Evolutionary conservation across 2,797 vertebrate species (phyloP).

Genomic region (Argentina silus): DNA sequence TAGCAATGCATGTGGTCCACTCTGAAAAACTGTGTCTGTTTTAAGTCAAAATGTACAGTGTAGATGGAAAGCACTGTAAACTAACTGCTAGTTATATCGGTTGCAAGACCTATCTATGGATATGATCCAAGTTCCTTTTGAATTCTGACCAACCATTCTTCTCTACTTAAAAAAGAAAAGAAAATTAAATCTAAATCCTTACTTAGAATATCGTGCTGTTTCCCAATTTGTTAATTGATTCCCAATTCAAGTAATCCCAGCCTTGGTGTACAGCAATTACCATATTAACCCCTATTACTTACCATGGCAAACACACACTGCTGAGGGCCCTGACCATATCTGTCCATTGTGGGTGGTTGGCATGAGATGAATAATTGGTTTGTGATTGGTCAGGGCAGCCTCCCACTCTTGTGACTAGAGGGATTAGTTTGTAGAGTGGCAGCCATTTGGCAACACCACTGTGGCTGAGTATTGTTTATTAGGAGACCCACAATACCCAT

Average conservation of each 20-base stretch:
- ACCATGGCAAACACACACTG: conserved; percentile 40
- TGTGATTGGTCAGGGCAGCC: conserved; percentile 48
- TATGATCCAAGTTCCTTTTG: neutral
- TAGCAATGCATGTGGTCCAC: neutral
- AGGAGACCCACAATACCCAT: conserved; percentile 63
- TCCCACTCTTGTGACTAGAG: conserved; percentile 60
- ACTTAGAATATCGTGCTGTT: conserved; percentile 42
- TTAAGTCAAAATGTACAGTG: neutral
- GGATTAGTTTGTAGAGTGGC: conserved; percentile 56
- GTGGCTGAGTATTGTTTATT: conserved; percentile 47
- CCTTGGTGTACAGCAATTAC: conserved; percentile 53
- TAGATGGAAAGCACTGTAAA: neutral
- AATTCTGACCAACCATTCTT: conserved; percentile 35
- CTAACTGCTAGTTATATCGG: neutral
- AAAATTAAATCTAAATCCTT: conserved; percentile 44
- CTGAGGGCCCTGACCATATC: neutral
- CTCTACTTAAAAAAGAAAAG: conserved; percentile 11
- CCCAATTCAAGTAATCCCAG: conserved; percentile 62
- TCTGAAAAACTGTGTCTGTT: neutral
- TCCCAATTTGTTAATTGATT: conserved; percentile 68
- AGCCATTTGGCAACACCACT: conserved; percentile 55
- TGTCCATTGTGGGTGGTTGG: neutral
- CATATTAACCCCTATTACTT: conserved; percentile 49
- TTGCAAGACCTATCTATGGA: neutral
- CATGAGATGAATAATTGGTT: conserved; percentile 4